These are phyloP conservation scores for Heliconius erato DNA, from an alignment of 2,888 invertebrate genomes.

Conservation along the genomic window DNA sequence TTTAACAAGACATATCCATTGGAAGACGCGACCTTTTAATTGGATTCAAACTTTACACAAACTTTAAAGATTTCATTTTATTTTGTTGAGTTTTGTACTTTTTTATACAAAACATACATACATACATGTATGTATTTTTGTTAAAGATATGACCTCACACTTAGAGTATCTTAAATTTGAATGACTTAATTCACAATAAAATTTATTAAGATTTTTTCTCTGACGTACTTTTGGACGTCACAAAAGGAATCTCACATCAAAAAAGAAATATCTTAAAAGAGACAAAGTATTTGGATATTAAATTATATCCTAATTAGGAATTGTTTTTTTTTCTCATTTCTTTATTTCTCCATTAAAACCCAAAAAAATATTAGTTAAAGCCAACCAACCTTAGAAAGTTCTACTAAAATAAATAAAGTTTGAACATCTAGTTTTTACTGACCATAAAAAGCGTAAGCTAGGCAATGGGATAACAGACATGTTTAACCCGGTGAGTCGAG, in stretches of 20 bases:
- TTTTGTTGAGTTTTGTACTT: neutral
- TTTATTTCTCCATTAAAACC: neutral
- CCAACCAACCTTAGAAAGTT: neutral
- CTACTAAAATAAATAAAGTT: constrained; percentile 3
- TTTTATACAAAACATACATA: neutral
- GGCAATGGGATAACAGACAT: constrained; percentile 39
- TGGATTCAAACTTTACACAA: constrained; percentile 41
- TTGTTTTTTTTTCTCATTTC: neutral
- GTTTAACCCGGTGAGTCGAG: constrained; percentile 46
- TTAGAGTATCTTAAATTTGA: neutral
- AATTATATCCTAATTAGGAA: too few species aligned
- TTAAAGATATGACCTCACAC: neutral
- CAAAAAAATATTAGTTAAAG: neutral
- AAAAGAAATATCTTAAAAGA: too few species aligned
- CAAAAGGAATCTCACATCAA: too few species aligned
- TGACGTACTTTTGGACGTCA: too few species aligned
- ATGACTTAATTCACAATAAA: neutral
- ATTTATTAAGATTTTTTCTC: too few species aligned
- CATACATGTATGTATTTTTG: neutral
- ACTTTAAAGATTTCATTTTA: constrained; percentile 11
- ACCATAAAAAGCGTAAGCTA: constrained; percentile 28
- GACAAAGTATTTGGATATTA: too few species aligned
- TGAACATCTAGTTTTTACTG: constrained; percentile 4
- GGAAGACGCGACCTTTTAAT: constrained; percentile 41
- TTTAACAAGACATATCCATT: constrained; percentile 45